Percentiles rank a stretch among this genome's conserved stretches.
phyloP scores from a whole-genome alignment of 2,888 invertebrate genomes.

The Schizaphis graminum region DNA sequence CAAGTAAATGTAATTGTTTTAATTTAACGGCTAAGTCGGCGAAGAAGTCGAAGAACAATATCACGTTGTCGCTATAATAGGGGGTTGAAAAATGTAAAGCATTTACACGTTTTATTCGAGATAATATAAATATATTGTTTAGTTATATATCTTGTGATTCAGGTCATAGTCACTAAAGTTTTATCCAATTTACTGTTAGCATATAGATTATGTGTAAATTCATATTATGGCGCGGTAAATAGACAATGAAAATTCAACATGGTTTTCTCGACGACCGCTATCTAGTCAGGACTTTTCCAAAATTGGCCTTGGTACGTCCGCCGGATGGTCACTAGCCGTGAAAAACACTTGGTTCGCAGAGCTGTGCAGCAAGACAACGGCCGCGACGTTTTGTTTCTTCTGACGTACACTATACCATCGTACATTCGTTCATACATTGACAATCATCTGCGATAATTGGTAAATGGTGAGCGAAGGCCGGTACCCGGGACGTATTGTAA shows the following conservation, averaged over 20 bases:
- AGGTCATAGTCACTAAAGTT: too few relatives aligned
- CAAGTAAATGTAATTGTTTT: not conserved
- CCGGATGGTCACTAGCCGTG: not conserved
- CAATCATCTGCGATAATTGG: not conserved
- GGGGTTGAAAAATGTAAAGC: too few relatives aligned
- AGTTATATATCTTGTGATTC: too few relatives aligned
- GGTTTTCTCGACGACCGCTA: not conserved
- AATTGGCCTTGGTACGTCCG: not conserved
- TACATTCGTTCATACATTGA: not conserved
- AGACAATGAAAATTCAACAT: not conserved
- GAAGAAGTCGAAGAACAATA: too few relatives aligned
- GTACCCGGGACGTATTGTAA: not conserved
- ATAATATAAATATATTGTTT: too few relatives aligned
- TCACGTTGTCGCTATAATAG: too few relatives aligned
- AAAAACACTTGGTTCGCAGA: not conserved
- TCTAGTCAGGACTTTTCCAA: not conserved
- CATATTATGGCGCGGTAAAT: not conserved
- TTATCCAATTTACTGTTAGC: not conserved
- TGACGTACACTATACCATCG: not conserved
- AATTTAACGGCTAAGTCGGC: not conserved
- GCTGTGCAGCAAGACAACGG: not conserved
- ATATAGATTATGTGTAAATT: not conserved
- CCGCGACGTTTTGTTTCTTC: slow-evolving; percentile 8
- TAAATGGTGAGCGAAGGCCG: not conserved
- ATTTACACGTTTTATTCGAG: too few relatives aligned